These are phyloP conservation scores for Arizona elegans DNA, from an alignment of 2,113 vertebrate species.

Conservation along the genomic window DNA sequence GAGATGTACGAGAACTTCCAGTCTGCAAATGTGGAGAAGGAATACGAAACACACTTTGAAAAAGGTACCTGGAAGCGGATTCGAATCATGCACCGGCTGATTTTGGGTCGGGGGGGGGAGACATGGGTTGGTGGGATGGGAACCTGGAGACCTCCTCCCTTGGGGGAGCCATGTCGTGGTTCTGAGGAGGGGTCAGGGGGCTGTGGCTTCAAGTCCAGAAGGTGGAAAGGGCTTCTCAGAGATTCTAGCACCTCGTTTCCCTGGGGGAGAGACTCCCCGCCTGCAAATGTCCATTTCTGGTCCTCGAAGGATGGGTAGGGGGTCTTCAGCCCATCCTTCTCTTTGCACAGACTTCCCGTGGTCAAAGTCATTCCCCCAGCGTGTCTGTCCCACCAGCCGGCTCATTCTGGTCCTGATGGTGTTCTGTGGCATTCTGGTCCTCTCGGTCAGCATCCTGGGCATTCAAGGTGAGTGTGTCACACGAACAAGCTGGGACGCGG, in stretches of 20 bases:
- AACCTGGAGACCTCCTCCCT: not conserved
- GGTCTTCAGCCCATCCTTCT: too few relatives aligned
- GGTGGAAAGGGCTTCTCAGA: not conserved
- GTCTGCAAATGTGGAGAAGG: not conserved
- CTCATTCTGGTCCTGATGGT: not conserved
- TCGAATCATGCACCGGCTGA: not conserved
- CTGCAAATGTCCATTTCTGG: not conserved
- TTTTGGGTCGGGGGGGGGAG: too few relatives aligned
- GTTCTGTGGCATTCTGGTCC: not conserved
- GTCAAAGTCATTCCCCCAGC: not conserved
- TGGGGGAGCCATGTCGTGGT: not conserved
- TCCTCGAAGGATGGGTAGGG: not conserved
- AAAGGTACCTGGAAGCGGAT: not conserved
- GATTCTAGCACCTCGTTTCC: not conserved
- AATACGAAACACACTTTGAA: not conserved
- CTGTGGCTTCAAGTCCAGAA: not conserved
- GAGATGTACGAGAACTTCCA: not conserved
- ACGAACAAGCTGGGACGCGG: not conserved
- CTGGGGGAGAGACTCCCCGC: accelerated
- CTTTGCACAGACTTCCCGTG: not conserved
- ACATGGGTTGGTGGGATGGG: too few relatives aligned
- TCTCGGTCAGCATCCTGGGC: not conserved
- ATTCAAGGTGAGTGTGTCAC: not conserved
- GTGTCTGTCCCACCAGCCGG: not conserved
- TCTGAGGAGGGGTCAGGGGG: too few relatives aligned